Base-by-base conservation (phyloP, 2,888 invertebrate genomes). In the Habroteleia sp. region DNA sequence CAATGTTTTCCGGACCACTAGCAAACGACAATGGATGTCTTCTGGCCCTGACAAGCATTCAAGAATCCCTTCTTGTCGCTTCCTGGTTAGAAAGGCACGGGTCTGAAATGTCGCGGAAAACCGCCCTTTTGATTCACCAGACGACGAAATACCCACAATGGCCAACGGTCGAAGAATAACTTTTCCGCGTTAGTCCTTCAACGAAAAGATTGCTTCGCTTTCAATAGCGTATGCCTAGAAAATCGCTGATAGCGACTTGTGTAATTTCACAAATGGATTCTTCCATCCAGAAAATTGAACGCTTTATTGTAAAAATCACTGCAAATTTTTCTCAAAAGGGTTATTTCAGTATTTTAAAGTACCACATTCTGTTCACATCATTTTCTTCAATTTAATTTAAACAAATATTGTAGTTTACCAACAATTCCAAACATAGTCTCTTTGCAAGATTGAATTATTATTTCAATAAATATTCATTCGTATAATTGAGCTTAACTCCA, bases 21-120 rank as follows among this genome's bases (percentile, higher is more conserved):
- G 81, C 79, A 72, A 77, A 80, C 83, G 78, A 87, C 86, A 87
- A 85, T 84, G 77, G 84, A 82, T 78, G 81, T 81, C 84, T 82
- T 85, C 87, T 87, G 87, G 76, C 77, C 71, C 79, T 87, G 87
- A 87, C 87, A 87, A 85, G 87, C 87, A 87, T 87, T 87, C 85
- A 88, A 77, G 78, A 78, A 79, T 80, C 77, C 79, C 78, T 79
- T 81, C 79, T 68, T 75, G 66, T 63, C 68, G 72, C 65, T 73
- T 75, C 69, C 73, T 66, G 73, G 63, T 62, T 54, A 68, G 73
- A 74, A 81, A 65, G 75, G 77, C 72, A 62, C 74, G 62, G 46
- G 44, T 54, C 71, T 75, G 77, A 75, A 69, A 77, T 77, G 74
- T 72, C 78, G 66, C 77, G 77, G 80, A 78, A 69, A 77, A 79